These are phyloP conservation scores for Conus betulinus DNA, from an alignment of 1,140 invertebrate genomes.

Conservation along the genomic window DNA sequence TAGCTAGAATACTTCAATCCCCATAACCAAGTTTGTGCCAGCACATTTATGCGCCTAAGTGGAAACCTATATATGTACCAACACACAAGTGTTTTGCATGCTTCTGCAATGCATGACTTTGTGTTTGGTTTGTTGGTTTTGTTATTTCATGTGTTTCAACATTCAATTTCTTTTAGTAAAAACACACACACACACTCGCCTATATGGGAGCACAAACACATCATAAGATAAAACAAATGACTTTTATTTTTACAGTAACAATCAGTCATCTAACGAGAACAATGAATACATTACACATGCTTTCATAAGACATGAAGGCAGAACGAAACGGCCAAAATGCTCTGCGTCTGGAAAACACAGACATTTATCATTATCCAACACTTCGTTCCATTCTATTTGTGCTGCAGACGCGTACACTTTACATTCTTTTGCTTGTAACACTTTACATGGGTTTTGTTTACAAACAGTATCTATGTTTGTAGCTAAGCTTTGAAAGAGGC, in stretches of 20 bases:
- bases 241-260: slow-evolving; percentile 11
- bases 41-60: too few species aligned
- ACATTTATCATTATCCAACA: not conserved
- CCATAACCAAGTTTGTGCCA: too few species aligned
- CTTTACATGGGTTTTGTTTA: not conserved
- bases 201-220: not conserved
- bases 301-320: not conserved
- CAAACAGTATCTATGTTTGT: not conserved
- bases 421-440: not conserved
- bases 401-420: not conserved
- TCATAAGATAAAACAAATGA: not conserved
- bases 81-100: too few species aligned
- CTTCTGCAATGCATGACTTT: too few species aligned
- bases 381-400: not conserved
- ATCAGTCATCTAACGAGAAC: not conserved
- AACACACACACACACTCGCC: too few species aligned
- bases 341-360: not conserved
- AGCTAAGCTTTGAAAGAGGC: not conserved
- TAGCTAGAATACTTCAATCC: too few species aligned
- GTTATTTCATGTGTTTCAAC: too few species aligned
- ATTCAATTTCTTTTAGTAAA: too few species aligned
- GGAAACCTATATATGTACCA: too few species aligned
- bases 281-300: not conserved
- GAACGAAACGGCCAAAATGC: not conserved
- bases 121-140: too few species aligned